A percentile compares a stretch with the other conserved stretches of the same genome.
phyloP scores from a whole-genome alignment of 1,140 invertebrate species.

The Aphaenogaster rudis region DNA sequence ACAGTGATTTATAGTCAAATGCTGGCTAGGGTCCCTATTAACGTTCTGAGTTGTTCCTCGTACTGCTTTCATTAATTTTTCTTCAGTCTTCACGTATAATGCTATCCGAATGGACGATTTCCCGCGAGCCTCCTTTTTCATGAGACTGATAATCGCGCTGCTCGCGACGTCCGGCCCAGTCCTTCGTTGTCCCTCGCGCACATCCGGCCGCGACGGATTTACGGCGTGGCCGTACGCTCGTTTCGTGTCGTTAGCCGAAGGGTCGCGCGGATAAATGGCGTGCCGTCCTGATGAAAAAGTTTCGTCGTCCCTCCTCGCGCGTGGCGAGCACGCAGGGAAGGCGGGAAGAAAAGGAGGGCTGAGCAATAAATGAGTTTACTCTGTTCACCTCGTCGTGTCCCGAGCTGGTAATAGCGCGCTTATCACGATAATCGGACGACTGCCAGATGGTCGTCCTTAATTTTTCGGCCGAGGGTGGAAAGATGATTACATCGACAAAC shows the following conservation, averaged over 20 bases:
- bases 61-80: conserved; percentile 29
- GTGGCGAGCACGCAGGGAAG: conserved; percentile 3
- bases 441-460: conserved; percentile 21
- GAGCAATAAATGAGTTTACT: conserved; percentile 62
- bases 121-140: background rate
- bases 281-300: conserved; percentile 72
- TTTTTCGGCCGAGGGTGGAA: background rate
- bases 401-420: conserved; percentile 35
- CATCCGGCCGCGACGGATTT: conserved; percentile 73
- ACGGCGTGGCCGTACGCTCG: conserved; percentile 64
- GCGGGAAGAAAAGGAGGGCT: background rate
- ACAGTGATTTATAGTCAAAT: background rate
- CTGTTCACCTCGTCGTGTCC: conserved; percentile 31
- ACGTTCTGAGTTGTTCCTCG: background rate
- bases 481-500: background rate
- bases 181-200: conserved; percentile 20
- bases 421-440: conserved; percentile 45
- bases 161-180: conserved; percentile 35
- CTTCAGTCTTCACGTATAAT: background rate
- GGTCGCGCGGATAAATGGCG: conserved; percentile 62
- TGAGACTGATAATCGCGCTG: conserved; percentile 18
- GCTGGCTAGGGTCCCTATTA: background rate
- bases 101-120: background rate
- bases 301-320: conserved; percentile 43
- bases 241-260: conserved; percentile 73